Percentiles rank a stretch among this genome's conserved stretches.
Evolutionary conservation across 2,113 vertebrate genomes (phyloP).

Genomic region (Pelmatolapia mariae): DNA sequence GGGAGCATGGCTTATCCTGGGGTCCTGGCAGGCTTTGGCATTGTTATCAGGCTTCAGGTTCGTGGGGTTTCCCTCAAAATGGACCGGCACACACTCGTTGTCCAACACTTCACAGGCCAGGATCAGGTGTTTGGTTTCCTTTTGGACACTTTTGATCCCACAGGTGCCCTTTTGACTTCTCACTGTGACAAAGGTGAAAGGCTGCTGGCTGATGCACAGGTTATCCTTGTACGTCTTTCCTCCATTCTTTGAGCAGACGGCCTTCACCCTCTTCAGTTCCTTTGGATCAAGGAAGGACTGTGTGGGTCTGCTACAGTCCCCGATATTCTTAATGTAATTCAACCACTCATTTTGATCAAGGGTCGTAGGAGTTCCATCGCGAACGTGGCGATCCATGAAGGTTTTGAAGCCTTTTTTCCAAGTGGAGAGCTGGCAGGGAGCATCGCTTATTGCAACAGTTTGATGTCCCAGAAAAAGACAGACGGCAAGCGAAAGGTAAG

Average conservation of each 20-base stretch:
- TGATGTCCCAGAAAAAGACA: slow-evolving; percentile 15
- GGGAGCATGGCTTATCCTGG: not conserved
- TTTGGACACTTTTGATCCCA: slow-evolving; percentile 34
- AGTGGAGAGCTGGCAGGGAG: slow-evolving; percentile 60
- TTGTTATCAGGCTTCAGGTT: slow-evolving; percentile 38
- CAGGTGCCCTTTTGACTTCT: slow-evolving; percentile 43
- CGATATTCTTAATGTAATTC: slow-evolving; percentile 37
- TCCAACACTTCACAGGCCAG: slow-evolving; percentile 65
- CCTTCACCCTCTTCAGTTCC: slow-evolving; percentile 52
- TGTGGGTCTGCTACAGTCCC: slow-evolving; percentile 62
- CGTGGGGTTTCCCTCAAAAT: slow-evolving; percentile 67
- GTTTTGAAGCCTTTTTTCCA: slow-evolving; percentile 50
- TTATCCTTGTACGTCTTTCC: slow-evolving; percentile 51
- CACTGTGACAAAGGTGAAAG: slow-evolving; percentile 68
- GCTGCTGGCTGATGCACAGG: slow-evolving; percentile 69
- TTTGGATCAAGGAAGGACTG: slow-evolving; percentile 67
- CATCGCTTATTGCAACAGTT: slow-evolving; percentile 4
- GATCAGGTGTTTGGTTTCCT: slow-evolving; percentile 70
- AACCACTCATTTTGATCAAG: slow-evolving; percentile 51
- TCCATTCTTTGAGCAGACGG: slow-evolving; percentile 54
- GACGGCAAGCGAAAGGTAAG: not conserved
- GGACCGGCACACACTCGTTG: slow-evolving; percentile 66
- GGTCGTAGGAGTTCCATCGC: slow-evolving; percentile 1
- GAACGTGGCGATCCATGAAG: slow-evolving; percentile 64
- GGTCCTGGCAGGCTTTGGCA: slow-evolving; percentile 45